Evolutionary conservation across 2,113 vertebrate species (phyloP).

Genomic region (Notarius quadriscutis): DNA sequence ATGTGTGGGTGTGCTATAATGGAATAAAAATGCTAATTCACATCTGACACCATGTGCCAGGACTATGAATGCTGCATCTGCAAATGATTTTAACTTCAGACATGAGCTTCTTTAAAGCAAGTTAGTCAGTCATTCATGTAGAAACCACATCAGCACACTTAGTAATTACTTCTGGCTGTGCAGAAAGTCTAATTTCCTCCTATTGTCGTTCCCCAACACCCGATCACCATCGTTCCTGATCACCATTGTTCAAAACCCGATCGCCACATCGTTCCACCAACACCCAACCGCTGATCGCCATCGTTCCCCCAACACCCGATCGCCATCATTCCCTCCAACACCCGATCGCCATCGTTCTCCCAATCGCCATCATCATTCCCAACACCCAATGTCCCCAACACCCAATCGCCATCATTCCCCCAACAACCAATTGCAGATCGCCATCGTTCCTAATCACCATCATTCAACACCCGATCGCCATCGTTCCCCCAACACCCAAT

Average conservation of each 20-base stretch:
- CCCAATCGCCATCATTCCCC: background rate
- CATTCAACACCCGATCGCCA: background rate
- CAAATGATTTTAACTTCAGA: background rate
- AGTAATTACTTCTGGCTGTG: background rate
- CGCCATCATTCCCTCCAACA: background rate
- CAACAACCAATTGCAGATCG: background rate
- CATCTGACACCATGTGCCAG: slow-evolving; percentile 36
- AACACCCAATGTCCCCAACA: background rate
- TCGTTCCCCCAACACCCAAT: background rate
- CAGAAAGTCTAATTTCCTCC: background rate
- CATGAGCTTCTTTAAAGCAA: background rate
- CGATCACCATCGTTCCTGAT: background rate
- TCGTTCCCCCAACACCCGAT: background rate
- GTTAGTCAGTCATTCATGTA: background rate
- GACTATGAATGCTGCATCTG: background rate
- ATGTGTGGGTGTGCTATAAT: background rate
- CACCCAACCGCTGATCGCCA: background rate
- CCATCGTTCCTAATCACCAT: too few species aligned
- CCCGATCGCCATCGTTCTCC: background rate
- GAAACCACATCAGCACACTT: background rate
- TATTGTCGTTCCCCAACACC: background rate
- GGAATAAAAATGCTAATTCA: slow-evolving; percentile 21
- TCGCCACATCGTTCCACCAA: background rate
- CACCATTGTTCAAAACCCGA: background rate
- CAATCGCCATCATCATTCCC: background rate